phyloP scores from a whole-genome alignment of 2,797 vertebrate genomes.

The Tadarida brasiliensis region DNA sequence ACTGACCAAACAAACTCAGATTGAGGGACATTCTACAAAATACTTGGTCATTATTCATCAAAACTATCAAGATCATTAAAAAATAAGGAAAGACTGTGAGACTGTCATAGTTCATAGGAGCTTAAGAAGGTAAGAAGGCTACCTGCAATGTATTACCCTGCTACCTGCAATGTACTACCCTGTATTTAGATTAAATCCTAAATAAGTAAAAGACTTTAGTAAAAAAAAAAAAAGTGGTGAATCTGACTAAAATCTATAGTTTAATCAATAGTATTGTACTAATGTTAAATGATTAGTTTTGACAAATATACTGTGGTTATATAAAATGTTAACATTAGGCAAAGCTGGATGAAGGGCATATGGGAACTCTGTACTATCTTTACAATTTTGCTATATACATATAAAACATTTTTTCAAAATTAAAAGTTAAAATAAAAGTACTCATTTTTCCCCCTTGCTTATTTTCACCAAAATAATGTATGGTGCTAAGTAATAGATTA shows the following conservation, averaged over 20 bases:
- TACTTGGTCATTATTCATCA: not conserved
- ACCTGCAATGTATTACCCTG: not conserved
- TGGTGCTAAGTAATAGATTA: not conserved
- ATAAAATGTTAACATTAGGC: not conserved
- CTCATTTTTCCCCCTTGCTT: not conserved
- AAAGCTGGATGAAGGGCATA: not conserved
- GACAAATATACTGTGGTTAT: not conserved
- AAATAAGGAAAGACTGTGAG: not conserved
- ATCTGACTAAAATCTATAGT: not conserved
- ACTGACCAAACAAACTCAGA: not conserved
- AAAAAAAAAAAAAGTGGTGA: not conserved
- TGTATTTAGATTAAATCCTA: not conserved
- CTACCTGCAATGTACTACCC: not conserved
- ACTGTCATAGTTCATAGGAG: not conserved
- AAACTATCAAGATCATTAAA: not conserved
- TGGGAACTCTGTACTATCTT: not conserved
- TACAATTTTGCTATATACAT: slow-evolving; percentile 12
- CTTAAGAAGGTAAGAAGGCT: not conserved
- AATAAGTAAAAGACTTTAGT: not conserved
- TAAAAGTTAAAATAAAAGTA: not conserved
- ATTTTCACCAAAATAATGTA: not conserved
- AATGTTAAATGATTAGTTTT: slow-evolving; percentile 1
- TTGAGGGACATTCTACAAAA: not conserved
- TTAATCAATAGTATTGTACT: not conserved
- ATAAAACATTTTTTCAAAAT: not conserved